phyloP scores from a whole-genome alignment of 1,140 invertebrate species.

The Battus philenor region DNA sequence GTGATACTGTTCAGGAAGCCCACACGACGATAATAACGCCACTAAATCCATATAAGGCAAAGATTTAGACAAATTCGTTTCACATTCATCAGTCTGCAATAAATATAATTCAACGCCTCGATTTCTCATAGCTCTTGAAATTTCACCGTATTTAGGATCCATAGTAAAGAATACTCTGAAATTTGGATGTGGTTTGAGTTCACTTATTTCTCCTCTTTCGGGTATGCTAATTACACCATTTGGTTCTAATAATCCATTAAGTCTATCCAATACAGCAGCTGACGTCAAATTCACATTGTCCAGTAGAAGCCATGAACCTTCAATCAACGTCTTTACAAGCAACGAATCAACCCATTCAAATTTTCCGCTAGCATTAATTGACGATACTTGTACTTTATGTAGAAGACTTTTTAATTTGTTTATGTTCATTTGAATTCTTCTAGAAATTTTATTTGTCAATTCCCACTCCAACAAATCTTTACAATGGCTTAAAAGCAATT shows the following conservation, averaged over 20 bases:
- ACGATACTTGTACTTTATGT: conserved; percentile 74
- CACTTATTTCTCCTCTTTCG: conserved; percentile 91
- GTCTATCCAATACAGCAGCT: conserved; percentile 95
- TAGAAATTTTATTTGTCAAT: conserved; percentile 17
- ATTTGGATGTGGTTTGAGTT: conserved; percentile 90
- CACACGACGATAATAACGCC: conserved; percentile 58
- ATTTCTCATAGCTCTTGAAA: conserved; percentile 99
- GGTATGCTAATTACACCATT: conserved; percentile 92
- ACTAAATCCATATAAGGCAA: conserved; percentile 60
- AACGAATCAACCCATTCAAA: conserved; percentile 99
- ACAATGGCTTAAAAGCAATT: conserved; percentile 62
- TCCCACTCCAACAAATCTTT: conserved; percentile 35
- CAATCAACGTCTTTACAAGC: conserved; percentile 89
- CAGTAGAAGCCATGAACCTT: conserved; percentile 94
- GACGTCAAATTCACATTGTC: conserved; percentile 99
- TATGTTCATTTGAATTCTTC: conserved; percentile 32
- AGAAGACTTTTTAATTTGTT: conserved; percentile 40
- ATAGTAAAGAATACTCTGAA: conserved; percentile 97
- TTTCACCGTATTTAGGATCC: conserved; percentile 95
- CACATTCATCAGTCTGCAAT: conserved; percentile 45
- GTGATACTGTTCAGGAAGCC: conserved; percentile 50
- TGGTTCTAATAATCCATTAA: conserved; percentile 96
- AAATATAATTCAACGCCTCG: conserved; percentile 95
- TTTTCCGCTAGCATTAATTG: conserved; percentile 86
- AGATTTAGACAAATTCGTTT: conserved; percentile 49